phyloP scores from a whole-genome alignment of 2,888 invertebrate species.

The Coelogynopora nodosa region DNA sequence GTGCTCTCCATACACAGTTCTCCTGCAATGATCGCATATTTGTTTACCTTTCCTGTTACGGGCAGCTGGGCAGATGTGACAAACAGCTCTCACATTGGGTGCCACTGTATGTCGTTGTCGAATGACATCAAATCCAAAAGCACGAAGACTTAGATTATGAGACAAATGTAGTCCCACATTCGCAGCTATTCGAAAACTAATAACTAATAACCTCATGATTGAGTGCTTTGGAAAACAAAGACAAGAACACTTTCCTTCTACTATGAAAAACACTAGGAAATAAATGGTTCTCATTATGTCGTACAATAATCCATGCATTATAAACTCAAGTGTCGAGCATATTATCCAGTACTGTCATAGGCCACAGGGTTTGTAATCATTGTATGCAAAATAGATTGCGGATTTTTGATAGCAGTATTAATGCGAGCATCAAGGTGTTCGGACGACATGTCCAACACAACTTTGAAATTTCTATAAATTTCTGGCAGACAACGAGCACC shows the following conservation, averaged over 20 bases:
- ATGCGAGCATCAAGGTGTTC: neutral
- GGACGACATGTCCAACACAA: neutral
- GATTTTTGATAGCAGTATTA: neutral
- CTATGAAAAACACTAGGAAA: neutral
- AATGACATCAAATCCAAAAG: neutral
- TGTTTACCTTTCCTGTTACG: too few species aligned
- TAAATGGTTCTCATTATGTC: neutral
- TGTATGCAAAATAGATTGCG: neutral
- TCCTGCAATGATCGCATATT: too few species aligned
- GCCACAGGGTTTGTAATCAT: constrained; percentile 3
- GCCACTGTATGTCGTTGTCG: neutral
- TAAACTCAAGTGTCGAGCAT: neutral
- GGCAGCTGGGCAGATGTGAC: too few species aligned
- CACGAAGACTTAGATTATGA: neutral
- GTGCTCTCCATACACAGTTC: too few species aligned
- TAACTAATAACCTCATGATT: neutral
- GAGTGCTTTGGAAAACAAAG: neutral
- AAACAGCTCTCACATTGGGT: neutral
- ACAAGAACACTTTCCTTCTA: neutral
- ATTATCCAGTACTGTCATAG: neutral
- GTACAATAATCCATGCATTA: constrained; percentile 2
- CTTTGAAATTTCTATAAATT: neutral
- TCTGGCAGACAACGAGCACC: neutral
- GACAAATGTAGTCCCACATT: neutral
- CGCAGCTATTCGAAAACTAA: neutral